Evolutionary conservation across 2,797 vertebrate species (phyloP), one percentile per base, ranked within the genome.

Genomic region (Serranus cabrilla): DNA sequence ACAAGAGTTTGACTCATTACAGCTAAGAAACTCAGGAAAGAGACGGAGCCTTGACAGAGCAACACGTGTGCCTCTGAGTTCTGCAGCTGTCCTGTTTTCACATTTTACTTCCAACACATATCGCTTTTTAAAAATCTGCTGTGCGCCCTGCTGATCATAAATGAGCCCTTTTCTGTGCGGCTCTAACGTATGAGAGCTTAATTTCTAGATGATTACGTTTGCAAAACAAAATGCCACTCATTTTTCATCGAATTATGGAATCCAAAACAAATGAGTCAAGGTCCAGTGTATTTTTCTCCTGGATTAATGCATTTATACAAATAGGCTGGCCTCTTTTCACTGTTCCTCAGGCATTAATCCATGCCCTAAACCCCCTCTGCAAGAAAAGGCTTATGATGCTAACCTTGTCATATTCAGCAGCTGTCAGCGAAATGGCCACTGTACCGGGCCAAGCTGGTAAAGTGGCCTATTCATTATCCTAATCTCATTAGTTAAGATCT

Each of bases 401-500:
- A 93, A 94, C 93, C 93, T 93, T 95, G 95, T 96, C 94, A 96
- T 96, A 96, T 95, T 94, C 90, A 93, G 90, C 89, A 84, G 91
- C 87, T 91, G 93, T 95, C 92, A 94, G 94, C 94, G 56, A 91
- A 94, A 92, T 82, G 68, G 63, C 84, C 88, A 68, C 85, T 91
- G 90, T 88, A 87, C 86, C 11, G 81, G 81, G 85, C 85, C 90
- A 89, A 87, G 74, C 87, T 71, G 81, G 84, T 91, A 92, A 94
- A 94, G 93, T 94, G 94, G 91, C 87, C 93, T 93, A 95, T 95
- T 96, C 95, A 95, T 95, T 95, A 95, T 91, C 76, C 92, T 96
- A 96, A 96, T 96, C 94, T 94, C 91, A 95, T 96, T 96, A 96
- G 95, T 93, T 94, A 93, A 95, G 95, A 96, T 95, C 95, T 95